Base-by-base conservation (phyloP, 2,113 vertebrate species). In the Hypanus sabinus region DNA sequence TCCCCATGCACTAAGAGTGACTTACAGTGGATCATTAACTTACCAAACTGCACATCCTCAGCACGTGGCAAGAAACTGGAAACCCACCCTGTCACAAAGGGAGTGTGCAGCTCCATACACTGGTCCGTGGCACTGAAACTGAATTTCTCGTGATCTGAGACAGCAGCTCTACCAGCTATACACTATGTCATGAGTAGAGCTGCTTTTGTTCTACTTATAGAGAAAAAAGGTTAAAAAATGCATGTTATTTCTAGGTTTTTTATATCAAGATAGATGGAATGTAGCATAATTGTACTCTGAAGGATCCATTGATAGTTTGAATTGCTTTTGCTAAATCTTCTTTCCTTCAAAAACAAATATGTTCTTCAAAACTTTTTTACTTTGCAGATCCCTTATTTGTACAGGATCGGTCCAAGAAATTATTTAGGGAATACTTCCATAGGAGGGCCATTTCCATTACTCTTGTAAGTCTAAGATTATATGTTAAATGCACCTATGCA, bases 351-450 rank as follows among this genome's bases (percentile, higher is more conserved):
- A 60, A 57, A 11, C 4, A 27, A 27, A 20, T 11, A 85, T 24
- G 46, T 60, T 55, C 9, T 11, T 70, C 65, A 92, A 38, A 20
- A 71, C 46, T 93, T 12, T 30, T 93, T 68, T 76, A 71, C 3
- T 36, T 94, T 75, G 46, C 68, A 94, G 94, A 94, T 94, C 22
- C 94, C 92, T 83, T 91, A 94, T 71, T 81, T 95, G 91, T 93
- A 80, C 55, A 95, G 94, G 94, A 93, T 95, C 10, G 94, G 94
- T 24, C 94, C 94, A n/a, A 95, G 65, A 80, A 80, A 75, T 75
- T 94, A 94, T 55, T 73, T 93, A 94, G 94, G 94, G 36, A 94
- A 95, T 93, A 88, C 94, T 83, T 94, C 94, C 46, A 94, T 94
- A 20, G 94, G 94, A 76, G 83, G 94, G 33, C 90, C 94, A 38